A percentile compares a stretch with the other conserved stretches of the same genome.
These are phyloP conservation scores for Drosophila ustulata DNA, from an alignment of 2,888 invertebrate species.

Conservation along the genomic window DNA sequence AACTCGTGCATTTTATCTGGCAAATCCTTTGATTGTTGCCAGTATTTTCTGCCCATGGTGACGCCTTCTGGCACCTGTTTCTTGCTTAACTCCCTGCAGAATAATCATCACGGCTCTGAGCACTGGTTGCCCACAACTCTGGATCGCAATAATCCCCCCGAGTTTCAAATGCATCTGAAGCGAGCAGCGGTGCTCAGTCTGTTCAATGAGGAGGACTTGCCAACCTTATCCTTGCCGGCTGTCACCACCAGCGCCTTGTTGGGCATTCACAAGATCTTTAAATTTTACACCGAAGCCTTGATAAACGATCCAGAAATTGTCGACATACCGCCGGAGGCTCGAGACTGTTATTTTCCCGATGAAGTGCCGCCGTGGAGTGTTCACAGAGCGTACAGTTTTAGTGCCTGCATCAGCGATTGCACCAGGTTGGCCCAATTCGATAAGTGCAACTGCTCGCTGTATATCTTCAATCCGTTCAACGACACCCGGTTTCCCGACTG, in stretches of 20 bases:
- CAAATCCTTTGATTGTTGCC: conserved; percentile 87
- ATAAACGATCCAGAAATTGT: conserved; percentile 88
- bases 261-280: conserved; percentile 66
- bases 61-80: conserved; percentile 88
- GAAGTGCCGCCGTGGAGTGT: conserved; percentile 87
- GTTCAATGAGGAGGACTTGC: conserved; percentile 83
- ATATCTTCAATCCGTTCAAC: conserved; percentile 87
- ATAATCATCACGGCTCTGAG: conserved; percentile 83
- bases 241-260: conserved; percentile 40
- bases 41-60: conserved; percentile 87
- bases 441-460: conserved; percentile 88
- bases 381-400: conserved; percentile 90
- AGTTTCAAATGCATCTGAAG: conserved; percentile 67
- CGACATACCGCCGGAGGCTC: conserved; percentile 87
- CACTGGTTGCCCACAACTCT: conserved; percentile 79
- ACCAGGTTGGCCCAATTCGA: conserved; percentile 87
- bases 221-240: conserved; percentile 69
- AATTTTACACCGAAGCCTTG: conserved; percentile 86
- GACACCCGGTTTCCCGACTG: conserved; percentile 84
- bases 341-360: conserved; percentile 89
- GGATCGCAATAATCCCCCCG: conserved; percentile 64
- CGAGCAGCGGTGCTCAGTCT: conserved; percentile 67
- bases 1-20: conserved; percentile 86
- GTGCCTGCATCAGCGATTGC: conserved; percentile 89
- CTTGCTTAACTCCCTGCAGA: conserved; percentile 87